Conservation (phyloP, 2,888 invertebrate species). For the Chaetoderma sp. region DNA sequence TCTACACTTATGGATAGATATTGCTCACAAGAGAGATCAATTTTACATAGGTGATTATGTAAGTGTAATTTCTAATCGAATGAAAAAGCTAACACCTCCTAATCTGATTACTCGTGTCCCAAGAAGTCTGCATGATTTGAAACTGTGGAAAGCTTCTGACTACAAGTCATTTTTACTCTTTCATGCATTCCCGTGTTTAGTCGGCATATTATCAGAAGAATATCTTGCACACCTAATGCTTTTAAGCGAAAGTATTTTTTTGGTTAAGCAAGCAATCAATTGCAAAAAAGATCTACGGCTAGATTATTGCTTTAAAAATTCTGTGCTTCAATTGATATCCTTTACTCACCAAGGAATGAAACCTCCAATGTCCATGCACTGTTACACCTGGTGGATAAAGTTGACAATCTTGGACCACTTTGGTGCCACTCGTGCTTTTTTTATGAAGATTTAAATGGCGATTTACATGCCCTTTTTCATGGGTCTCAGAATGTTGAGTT, state of each 20-base stretch:
- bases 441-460: conserved; percentile 26
- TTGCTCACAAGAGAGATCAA: conserved; percentile 5
- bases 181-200: conserved; percentile 19
- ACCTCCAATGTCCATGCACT: conserved; percentile 13
- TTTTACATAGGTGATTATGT: conserved; percentile 12
- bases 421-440: conserved; percentile 23
- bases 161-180: conserved; percentile 18
- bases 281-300: background rate
- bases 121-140: conserved; percentile 6
- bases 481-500: conserved; percentile 22
- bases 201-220: conserved; percentile 12
- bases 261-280: background rate
- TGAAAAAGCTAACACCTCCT: conserved; percentile 21
- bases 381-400: conserved; percentile 11
- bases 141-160: conserved; percentile 27
- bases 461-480: conserved; percentile 19
- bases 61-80: background rate
- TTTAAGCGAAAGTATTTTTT: background rate
- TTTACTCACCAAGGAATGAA: background rate
- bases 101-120: conserved; percentile 16
- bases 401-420: conserved; percentile 11
- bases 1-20: conserved; percentile 35
- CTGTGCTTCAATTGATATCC: background rate
- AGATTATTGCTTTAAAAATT: background rate
- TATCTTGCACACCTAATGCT: background rate